Base-by-base conservation (phyloP, 2,888 invertebrate species). In the Dasypogon diadema region DNA sequence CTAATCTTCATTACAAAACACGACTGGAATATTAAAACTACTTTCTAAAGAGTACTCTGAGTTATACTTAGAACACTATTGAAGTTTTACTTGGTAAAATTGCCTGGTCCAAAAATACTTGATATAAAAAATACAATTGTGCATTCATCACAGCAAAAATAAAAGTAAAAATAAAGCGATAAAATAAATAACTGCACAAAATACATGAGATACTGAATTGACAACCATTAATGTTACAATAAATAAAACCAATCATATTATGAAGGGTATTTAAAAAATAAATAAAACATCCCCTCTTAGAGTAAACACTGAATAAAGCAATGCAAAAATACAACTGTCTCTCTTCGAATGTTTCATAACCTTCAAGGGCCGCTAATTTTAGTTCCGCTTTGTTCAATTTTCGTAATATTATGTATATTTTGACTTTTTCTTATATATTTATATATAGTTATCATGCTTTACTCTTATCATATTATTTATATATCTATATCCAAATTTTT, bases 91-190 rank as follows among this genome's bases (percentile, higher is more conserved):
- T 34, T 37, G 60, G 2, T 12, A 42, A 42, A 42, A 12, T 12
- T 42, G 42, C 42, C 12, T 42, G 5, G 2, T 42, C 30, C 60
- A 18, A 42, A 37, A 60, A 60, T 37, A 60, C 60, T 37, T n/a
- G n/a, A 26, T 60, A 30, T 21, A 21, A 16, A 60, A 18, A 68
- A 68, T 24, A 65, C 14, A 48, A 26, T 68, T 68, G 65, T 48
- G 26, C 26, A 16, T 48, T 65, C 24, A 68, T 68, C 65, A 68
- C 65, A 68, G 65, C 46, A 68, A 68, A 68, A 48, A 48, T 68
- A 48, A 24, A 68, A 68, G 22, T 68, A 46, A 24, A 48, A 48
- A 24, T 22, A 65, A 46, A 46, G 34, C 12, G 34, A 26, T 10
- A 16, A 16, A 10, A 48, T 65, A 48, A 68, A 48, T 24, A 24